Evolutionary conservation across 2,888 invertebrate genomes (phyloP), one percentile per base, ranked within the genome.

Genomic region (Ormyrus thymus): DNA sequence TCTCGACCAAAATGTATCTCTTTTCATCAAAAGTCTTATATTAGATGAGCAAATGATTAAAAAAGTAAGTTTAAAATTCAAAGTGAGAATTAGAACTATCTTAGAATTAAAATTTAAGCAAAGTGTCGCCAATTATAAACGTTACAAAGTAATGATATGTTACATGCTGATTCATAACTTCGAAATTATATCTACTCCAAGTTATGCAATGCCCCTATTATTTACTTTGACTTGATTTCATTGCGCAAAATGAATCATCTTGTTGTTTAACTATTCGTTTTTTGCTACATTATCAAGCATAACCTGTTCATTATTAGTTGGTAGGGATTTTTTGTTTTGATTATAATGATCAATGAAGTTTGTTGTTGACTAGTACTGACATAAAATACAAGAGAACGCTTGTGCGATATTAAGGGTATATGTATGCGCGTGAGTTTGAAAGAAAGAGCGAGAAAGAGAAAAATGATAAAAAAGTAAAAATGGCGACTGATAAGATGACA

Each of bases 151-250:
- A 70, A 48, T 75, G 59, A 75, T 59, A 71, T 72, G 68, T 73
- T 76, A 76, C 45, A 56, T 72, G 73, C 76, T 70, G 58, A 59
- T 64, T 73, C 46, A 55, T 76, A 72, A 80, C 15, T 69, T 53
- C 15, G 72, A 56, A 68, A 71, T 68, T 61, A 68, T 15, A 8
- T 66, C 46, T 76, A 72, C 48, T 6, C 29, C 48, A 62, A 72
- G 68, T 71, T 75, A 75, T 66, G 61, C 72, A 80, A 78, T 81
- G 76, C 69, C 78, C 76, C 72, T 80, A 81, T 64, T 80, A 83
- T 82, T 79, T 83, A 82, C 79, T 82, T 86, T 87, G 87, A 88
- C 87, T 89, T 88, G 88, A 89, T 89, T 88, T 87, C 88, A 87
- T 88, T 86, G 83, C 83, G 81, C 83, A 83, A 83, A 86, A 87